A percentile compares a stretch with the other conserved stretches of the same genome.
These are phyloP conservation scores for Margarornis squamiger DNA, from an alignment of 2,797 vertebrate species.

Conservation along the genomic window DNA sequence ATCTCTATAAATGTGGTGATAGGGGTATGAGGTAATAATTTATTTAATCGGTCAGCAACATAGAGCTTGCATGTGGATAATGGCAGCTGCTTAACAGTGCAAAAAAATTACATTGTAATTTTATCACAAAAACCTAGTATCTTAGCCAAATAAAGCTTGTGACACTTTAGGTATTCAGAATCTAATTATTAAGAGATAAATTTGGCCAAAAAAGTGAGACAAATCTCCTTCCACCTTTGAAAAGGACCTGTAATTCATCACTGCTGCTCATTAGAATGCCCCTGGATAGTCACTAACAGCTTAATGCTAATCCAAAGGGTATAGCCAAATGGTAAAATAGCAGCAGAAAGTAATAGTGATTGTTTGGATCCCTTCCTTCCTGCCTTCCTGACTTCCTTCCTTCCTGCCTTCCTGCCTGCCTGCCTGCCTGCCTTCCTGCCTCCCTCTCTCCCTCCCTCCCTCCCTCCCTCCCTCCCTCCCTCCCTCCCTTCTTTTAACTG, in stretches of 20 bases:
- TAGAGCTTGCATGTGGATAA: neutral
- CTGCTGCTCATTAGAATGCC: neutral
- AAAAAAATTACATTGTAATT: neutral
- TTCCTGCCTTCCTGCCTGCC: too few relatives aligned
- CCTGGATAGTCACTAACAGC: neutral
- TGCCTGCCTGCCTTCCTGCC: too few relatives aligned
- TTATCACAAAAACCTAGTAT: neutral
- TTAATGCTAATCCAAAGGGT: neutral
- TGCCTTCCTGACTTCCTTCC: too few relatives aligned
- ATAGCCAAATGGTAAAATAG: neutral
- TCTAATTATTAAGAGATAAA: neutral
- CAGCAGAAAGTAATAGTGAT: neutral
- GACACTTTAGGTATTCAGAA: neutral
- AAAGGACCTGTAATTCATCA: neutral
- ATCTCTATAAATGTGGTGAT: neutral
- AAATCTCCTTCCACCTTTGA: neutral
- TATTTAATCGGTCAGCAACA: neutral
- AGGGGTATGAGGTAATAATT: neutral
- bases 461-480: too few relatives aligned
- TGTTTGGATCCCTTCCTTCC: neutral
- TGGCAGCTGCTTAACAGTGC: neutral
- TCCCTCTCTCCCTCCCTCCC: too few relatives aligned
- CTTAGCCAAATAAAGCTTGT: conserved; percentile 29
- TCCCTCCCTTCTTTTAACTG: neutral
- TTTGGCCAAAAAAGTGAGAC: neutral